Percentiles rank a stretch among this genome's conserved stretches.
Evolutionary conservation across 2,888 invertebrate genomes (phyloP).

Genomic region (Trachelus troglodyta): DNA sequence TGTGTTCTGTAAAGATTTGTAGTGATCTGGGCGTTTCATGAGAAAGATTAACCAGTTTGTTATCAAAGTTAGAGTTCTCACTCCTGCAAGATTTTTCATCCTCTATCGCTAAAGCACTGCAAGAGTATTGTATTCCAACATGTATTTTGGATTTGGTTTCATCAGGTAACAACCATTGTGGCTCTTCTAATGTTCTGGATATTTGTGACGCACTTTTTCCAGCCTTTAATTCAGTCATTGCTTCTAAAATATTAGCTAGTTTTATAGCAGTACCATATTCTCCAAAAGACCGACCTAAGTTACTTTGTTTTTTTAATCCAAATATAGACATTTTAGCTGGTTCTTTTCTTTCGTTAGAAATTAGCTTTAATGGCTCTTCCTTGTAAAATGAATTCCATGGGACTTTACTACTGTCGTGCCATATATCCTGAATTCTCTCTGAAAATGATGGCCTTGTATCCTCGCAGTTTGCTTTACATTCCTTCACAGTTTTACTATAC

Average conservation of each 20-base stretch:
- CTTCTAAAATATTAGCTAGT: constrained; percentile 14
- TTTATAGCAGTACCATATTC: constrained; percentile 9
- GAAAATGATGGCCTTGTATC: constrained; percentile 24
- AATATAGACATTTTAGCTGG: constrained; percentile 8
- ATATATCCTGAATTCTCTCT: constrained; percentile 33
- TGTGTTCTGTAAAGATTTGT: not conserved
- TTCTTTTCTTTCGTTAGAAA: constrained; percentile 9
- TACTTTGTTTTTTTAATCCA: constrained; percentile 12
- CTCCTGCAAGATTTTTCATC: not conserved
- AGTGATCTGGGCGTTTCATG: not conserved
- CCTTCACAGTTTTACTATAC: not conserved
- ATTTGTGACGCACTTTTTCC: not conserved
- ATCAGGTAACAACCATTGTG: not conserved
- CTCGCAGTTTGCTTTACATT: not conserved
- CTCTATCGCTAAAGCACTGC: not conserved
- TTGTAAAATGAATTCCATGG: constrained; percentile 10
- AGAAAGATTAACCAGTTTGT: not conserved
- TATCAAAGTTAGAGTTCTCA: not conserved
- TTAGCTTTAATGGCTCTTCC: not conserved
- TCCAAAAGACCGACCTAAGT: constrained; percentile 2
- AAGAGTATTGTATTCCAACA: constrained; percentile 28
- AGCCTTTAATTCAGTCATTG: constrained; percentile 11
- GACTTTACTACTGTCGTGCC: constrained; percentile 20
- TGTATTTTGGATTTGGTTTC: constrained; percentile 14
- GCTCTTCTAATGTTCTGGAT: not conserved